phyloP scores from a whole-genome alignment of 2,113 vertebrate genomes.

The Natator depressus region DNA sequence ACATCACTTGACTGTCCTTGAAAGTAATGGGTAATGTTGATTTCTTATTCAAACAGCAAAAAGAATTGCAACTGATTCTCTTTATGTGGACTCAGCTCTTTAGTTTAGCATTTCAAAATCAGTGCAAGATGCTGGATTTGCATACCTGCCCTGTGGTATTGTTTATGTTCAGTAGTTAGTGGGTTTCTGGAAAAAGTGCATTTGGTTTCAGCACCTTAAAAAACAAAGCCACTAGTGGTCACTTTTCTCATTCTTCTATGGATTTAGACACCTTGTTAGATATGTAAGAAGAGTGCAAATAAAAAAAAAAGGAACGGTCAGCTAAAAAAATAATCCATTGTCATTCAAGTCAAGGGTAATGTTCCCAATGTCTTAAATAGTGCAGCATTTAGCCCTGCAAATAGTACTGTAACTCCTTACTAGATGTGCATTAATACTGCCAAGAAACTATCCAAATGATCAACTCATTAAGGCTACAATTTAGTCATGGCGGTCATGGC shows the following conservation, averaged over 20 bases:
- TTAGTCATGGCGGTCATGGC: too few relatives aligned
- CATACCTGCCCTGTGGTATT: fast-evolving
- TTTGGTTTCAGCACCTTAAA: neutral
- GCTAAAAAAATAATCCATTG: neutral
- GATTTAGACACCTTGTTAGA: neutral
- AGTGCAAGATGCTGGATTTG: neutral
- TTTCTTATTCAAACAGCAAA: neutral
- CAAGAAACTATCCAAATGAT: neutral
- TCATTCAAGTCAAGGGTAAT: neutral
- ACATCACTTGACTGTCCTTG: neutral
- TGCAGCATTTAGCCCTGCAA: neutral
- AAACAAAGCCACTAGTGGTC: neutral
- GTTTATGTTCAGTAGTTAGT: fast-evolving
- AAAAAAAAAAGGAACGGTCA: neutral
- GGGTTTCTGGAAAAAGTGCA: neutral
- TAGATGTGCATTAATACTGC: neutral
- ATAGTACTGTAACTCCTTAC: neutral
- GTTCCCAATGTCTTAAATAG: neutral
- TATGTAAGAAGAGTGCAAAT: neutral
- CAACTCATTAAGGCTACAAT: neutral
- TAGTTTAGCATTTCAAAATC: neutral
- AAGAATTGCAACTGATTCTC: neutral
- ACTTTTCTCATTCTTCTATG: neutral
- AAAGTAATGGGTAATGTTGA: neutral
- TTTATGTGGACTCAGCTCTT: neutral